Evolutionary conservation across 2,113 vertebrate species (phyloP).

Genomic region (Colossoma macropomum): DNA sequence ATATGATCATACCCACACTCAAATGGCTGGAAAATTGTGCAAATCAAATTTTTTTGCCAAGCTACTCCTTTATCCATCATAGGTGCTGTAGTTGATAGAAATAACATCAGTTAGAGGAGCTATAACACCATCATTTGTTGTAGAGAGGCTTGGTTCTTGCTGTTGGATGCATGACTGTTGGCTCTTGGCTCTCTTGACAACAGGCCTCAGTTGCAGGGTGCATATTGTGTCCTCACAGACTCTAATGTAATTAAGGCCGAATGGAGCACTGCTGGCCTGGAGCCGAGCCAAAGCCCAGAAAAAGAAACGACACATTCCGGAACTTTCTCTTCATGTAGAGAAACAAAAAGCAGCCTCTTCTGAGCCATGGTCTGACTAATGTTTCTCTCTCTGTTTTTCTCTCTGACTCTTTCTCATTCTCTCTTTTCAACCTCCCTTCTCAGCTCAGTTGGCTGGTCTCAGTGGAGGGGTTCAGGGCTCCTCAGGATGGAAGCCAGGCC

Average conservation of each 20-base stretch:
- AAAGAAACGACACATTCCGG: not conserved
- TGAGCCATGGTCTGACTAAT: not conserved
- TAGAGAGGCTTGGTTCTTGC: not conserved
- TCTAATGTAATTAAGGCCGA: conserved; percentile 34
- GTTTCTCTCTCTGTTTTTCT: not conserved
- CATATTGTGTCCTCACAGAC: conserved; percentile 29
- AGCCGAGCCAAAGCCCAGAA: conserved; percentile 29
- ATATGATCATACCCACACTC: too few relatives aligned
- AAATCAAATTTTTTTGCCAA: too few relatives aligned
- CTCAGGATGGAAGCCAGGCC: conserved; percentile 88
- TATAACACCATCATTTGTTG: not conserved
- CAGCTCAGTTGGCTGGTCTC: conserved; percentile 84
- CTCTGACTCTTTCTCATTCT: not conserved
- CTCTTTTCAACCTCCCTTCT: not conserved
- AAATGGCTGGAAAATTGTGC: too few relatives aligned
- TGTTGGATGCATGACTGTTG: not conserved
- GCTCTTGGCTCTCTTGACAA: conserved; percentile 5
- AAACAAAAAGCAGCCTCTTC: conserved; percentile 16
- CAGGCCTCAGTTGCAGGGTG: conserved; percentile 10
- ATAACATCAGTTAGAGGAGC: not conserved
- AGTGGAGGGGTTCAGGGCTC: conserved; percentile 81
- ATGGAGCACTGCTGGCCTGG: conserved; percentile 32
- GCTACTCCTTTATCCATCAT: not conserved
- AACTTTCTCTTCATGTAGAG: conserved; percentile 29
- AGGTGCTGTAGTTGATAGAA: not conserved